These are phyloP conservation scores for Platycheirus albimanus DNA, from an alignment of 2,888 invertebrate species.

Conservation along the genomic window DNA sequence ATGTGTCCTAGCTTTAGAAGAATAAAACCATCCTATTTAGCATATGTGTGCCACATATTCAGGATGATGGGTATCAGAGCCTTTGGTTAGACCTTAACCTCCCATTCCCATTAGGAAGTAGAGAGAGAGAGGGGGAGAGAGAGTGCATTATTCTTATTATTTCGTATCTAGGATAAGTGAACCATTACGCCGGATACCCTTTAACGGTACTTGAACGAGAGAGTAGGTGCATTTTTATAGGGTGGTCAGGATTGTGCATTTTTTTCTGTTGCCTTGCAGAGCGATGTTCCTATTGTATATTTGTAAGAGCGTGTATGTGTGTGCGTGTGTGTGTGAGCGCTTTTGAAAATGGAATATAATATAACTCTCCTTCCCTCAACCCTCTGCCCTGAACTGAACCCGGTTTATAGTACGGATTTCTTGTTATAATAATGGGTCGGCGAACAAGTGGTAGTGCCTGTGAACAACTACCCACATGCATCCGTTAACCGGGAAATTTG, in stretches of 20 bases:
- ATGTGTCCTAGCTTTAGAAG: slow-evolving; percentile 6
- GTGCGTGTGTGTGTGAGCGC: neutral
- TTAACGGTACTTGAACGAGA: slow-evolving; percentile 15
- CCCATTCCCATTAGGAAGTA: too few species aligned
- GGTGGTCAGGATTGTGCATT: slow-evolving; percentile 15
- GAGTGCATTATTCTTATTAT: slow-evolving; percentile 66
- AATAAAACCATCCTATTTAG: slow-evolving; percentile 56
- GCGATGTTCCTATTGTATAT: slow-evolving; percentile 24
- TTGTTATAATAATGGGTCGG: slow-evolving; percentile 67
- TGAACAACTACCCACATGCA: slow-evolving; percentile 50
- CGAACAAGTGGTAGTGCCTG: slow-evolving; percentile 51
- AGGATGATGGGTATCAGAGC: slow-evolving; percentile 42
- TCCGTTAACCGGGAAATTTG: slow-evolving; percentile 59
- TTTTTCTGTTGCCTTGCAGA: neutral
- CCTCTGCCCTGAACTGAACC: too few species aligned
- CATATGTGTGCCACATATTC: slow-evolving; percentile 62
- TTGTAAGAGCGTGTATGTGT: slow-evolving; percentile 18
- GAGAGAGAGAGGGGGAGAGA: slow-evolving; percentile 31
- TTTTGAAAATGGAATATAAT: slow-evolving; percentile 46
- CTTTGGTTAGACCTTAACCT: slow-evolving; percentile 70
- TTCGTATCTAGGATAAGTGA: slow-evolving; percentile 68
- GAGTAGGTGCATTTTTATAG: slow-evolving; percentile 17
- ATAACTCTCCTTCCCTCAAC: slow-evolving; percentile 22
- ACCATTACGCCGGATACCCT: slow-evolving; percentile 64
- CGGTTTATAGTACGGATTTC: slow-evolving; percentile 54